A percentile compares a stretch with the other conserved stretches of the same genome.
Conservation (phyloP, 2,888 invertebrate genomes). For the Pterobdella sp. region DNA sequence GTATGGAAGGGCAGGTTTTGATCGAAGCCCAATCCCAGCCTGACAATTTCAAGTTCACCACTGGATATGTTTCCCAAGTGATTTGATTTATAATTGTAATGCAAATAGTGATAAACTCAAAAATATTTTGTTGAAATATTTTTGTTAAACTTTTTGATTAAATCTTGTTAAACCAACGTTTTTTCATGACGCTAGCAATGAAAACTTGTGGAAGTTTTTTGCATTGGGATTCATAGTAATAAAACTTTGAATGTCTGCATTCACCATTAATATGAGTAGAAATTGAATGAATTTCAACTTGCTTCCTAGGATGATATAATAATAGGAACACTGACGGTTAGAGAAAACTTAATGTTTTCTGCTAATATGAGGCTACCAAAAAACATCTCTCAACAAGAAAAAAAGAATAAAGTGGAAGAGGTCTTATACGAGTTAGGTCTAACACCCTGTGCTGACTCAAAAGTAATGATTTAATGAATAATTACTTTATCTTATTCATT, state of each 20-base stretch:
- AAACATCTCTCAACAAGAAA: constrained; percentile 38
- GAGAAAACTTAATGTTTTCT: constrained; percentile 50
- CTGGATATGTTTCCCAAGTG: constrained; percentile 50
- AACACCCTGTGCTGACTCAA: constrained; percentile 46
- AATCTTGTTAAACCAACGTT: too few relatives aligned
- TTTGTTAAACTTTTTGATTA: background rate
- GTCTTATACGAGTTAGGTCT: constrained; percentile 48
- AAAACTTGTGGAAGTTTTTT: too few relatives aligned
- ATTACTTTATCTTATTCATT: too few relatives aligned
- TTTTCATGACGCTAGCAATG: too few relatives aligned
- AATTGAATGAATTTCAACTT: too few relatives aligned
- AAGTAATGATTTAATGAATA: too few relatives aligned
- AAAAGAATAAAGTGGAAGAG: constrained; percentile 42
- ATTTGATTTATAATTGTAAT: background rate
- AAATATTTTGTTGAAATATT: background rate
- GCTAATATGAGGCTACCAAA: constrained; percentile 46
- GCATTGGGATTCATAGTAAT: too few relatives aligned
- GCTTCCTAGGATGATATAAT: constrained; percentile 51
- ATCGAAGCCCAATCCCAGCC: constrained; percentile 48
- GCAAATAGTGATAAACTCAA: too few relatives aligned
- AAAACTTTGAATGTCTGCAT: too few relatives aligned
- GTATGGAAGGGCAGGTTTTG: constrained; percentile 42
- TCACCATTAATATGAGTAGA: background rate
- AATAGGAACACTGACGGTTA: constrained; percentile 50
- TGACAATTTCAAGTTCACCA: constrained; percentile 50